Evolutionary conservation across 2,797 vertebrate genomes (phyloP).

Genomic region (Microctenopoma lineatum): DNA sequence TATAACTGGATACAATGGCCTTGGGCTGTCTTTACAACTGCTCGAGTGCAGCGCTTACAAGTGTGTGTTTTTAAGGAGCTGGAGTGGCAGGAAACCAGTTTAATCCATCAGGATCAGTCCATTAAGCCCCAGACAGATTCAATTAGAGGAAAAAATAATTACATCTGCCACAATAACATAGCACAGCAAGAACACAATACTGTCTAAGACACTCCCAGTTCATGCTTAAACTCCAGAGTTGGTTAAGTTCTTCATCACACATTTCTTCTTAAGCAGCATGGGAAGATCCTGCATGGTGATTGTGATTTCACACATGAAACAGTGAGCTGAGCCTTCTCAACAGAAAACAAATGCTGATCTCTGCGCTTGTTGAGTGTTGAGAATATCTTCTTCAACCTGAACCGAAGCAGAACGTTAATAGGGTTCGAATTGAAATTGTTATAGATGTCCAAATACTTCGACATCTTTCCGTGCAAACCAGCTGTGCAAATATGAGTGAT

Average conservation of each 20-base stretch:
- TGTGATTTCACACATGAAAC: constrained; percentile 66
- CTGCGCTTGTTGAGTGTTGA: constrained; percentile 57
- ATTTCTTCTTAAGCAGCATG: constrained; percentile 23
- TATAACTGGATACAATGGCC: constrained; percentile 45
- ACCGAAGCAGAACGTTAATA: constrained; percentile 77
- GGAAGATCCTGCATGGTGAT: constrained; percentile 22
- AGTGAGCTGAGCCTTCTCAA: constrained; percentile 33
- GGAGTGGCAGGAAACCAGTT: constrained; percentile 66
- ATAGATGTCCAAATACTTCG: constrained; percentile 78
- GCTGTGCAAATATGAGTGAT: constrained; percentile 83
- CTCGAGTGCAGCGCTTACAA: constrained; percentile 20
- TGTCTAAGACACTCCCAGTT: constrained; percentile 29
- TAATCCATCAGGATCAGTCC: constrained; percentile 75
- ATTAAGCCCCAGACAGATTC: constrained; percentile 77
- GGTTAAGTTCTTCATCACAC: constrained; percentile 22
- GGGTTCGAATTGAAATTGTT: constrained; percentile 80
- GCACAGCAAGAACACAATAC: constrained; percentile 33
- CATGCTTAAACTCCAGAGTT: constrained; percentile 31
- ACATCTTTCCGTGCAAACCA: constrained; percentile 71
- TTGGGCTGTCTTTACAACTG: constrained; percentile 51
- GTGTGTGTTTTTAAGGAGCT: constrained; percentile 29
- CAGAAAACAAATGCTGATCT: constrained; percentile 66
- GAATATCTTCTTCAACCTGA: constrained; percentile 70
- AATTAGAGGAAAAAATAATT: constrained; percentile 77
- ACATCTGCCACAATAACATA: constrained; percentile 51